These are phyloP conservation scores for Lasiurus cinereus DNA, from an alignment of 2,113 vertebrate genomes.

Conservation along the genomic window DNA sequence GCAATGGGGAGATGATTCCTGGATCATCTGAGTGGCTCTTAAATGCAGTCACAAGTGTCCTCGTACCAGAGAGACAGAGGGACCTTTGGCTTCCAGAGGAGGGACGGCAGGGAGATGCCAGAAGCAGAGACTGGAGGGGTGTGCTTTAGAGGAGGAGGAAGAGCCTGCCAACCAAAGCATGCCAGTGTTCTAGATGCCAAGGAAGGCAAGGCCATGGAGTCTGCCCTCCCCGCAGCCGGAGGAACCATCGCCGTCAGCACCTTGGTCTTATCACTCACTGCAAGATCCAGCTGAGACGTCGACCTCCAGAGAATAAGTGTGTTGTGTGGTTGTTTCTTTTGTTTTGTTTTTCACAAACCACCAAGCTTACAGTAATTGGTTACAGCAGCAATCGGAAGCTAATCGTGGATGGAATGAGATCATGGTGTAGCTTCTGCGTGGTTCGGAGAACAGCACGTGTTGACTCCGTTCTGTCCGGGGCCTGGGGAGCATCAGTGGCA, in stretches of 20 bases:
- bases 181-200: rapidly evolving
- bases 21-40: neutral
- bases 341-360: neutral
- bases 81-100: neutral
- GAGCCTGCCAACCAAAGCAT: neutral
- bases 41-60: neutral
- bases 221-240: neutral
- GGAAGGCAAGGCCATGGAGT: neutral
- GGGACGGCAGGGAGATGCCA: neutral
- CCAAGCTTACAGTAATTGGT: neutral
- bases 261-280: neutral
- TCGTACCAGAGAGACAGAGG: neutral
- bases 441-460: neutral
- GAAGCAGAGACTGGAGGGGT: neutral
- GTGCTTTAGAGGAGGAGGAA: neutral
- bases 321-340: too few relatives aligned
- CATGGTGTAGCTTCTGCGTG: neutral
- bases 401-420: neutral
- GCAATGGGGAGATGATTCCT: neutral
- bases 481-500: neutral
- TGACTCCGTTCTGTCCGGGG: neutral
- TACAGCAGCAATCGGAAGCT: neutral
- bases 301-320: neutral
- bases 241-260: neutral
- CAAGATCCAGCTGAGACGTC: neutral